A percentile compares a stretch with the other conserved stretches of the same genome.
These are phyloP conservation scores for Triplophysa siluroides DNA, from an alignment of 2,113 vertebrate genomes.

Conservation along the genomic window DNA sequence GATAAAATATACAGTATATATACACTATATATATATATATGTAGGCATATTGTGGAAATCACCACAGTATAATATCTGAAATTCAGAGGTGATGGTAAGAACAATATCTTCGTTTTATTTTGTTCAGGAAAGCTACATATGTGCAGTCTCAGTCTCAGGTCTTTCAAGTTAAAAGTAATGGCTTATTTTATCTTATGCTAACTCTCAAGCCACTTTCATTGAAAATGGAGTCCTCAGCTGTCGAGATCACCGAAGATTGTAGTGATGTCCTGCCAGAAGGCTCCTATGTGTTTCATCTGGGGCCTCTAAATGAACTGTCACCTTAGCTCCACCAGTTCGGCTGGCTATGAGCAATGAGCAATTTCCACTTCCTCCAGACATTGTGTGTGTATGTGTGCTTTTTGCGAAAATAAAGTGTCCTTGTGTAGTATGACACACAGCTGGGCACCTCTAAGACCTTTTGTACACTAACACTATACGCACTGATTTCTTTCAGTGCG, in stretches of 20 bases:
- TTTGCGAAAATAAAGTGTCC: conserved; percentile 43
- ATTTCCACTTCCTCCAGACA: conserved; percentile 30
- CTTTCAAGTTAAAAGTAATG: not conserved
- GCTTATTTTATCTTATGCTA: conserved; percentile 5
- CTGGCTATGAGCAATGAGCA: conserved; percentile 37
- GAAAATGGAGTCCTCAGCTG: conserved; percentile 34
- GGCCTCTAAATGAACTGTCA: conserved; percentile 28
- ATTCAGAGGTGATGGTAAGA: not conserved
- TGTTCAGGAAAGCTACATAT: not conserved
- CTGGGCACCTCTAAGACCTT: conserved; percentile 63
- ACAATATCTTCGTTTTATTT: not conserved
- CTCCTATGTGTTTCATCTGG: conserved; percentile 29
- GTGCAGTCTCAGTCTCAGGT: not conserved
- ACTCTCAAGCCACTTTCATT: not conserved
- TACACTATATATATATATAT: not conserved
- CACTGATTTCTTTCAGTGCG: conserved; percentile 10
- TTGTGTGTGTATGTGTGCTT: conserved; percentile 45
- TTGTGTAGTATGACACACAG: conserved; percentile 57
- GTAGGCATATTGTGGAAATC: not conserved
- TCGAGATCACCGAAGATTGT: conserved; percentile 14
- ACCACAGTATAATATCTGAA: not conserved
- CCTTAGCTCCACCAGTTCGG: conserved; percentile 19
- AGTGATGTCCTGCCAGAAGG: conserved; percentile 16
- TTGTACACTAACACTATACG: conserved; percentile 32
- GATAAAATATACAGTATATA: no score